Evolutionary conservation across 2,797 vertebrate species (phyloP), one percentile per base, ranked within the genome.

Genomic region (Halcyon chelicuti): DNA sequence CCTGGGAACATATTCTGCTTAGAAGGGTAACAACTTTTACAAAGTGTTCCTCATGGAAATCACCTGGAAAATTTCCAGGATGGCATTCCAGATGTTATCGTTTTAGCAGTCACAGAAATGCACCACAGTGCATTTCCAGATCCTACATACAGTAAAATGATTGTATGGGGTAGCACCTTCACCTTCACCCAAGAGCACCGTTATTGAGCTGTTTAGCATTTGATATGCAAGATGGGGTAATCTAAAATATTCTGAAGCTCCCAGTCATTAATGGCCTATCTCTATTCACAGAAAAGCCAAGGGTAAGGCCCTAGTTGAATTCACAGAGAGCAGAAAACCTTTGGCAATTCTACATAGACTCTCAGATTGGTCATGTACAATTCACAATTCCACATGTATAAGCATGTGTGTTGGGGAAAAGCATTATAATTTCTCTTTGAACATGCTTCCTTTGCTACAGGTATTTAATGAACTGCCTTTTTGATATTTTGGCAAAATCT

Each of bases 11-110:
- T 77, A 97, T 95, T 98, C 95, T 96, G 86, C 94, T 98, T 96
- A 97, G 98, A 97, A 97, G 96, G 97, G 97, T 98, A 98, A 98
- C 98, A 98, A 97, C 96, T 98, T 98, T 98, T 98, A 97, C 97
- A 98, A 98, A 98, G 98, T 98, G 97, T 96, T 98, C 98, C 98
- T 98, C 96, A 54, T 98, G 98, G 98, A 98, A 98, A 98, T 98
- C 98, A 97, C 97, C 96, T 98, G 98, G 98, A 97, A 74, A 62
- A 39, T 51, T 95, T 98, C 98, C 98, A 98, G 95, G 97, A 96
- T 98, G 98, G 98, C 98, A 98, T 98, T 98, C 98, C 98, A 98
- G 96, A 98, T 98, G 97, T 98, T 98, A 98, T 97, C 60, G 97
- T 96, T 98, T 98, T 98, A 98, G 92, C 98, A 98, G 98, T 97